Base-by-base conservation (phyloP, 2,113 vertebrate species). In the Electrona antarctica region DNA sequence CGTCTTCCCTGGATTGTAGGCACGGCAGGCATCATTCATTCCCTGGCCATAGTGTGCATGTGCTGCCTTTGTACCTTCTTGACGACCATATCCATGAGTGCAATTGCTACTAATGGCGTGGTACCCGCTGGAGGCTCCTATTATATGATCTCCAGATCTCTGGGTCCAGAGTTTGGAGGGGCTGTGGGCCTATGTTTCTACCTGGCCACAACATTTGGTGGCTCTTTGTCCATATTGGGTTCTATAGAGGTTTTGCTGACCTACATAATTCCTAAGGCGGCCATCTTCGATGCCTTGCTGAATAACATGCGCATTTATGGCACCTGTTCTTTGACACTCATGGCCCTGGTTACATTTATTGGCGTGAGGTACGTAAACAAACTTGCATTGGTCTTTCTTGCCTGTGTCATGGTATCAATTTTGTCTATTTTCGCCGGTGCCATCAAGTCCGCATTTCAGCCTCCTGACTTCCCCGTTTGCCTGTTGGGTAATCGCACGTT, bases 281-380 rank as follows among this genome's bases (percentile, higher is more conserved):
- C 96, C 88, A 92, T 98, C 88, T 95, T 98, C 82, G 77, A 75
- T 0, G 95, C 95, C 3, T 77, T 96, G 90, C 87, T 98, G 52
- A 95, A 98, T 74, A 98, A 98, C 89, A 98, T 98, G 97, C 94
- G 97, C 0, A 93, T 98, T 29, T 98, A 98, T 0, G 97, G 97
- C 58, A 96, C 96, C 0, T 95, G 95, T 69, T 95, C 95, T 2
- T 93, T 98, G 5, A 73, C 83, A 0, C 86, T 98, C 62, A 98
- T 98, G 97, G 86, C 95, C 0, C 15, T 95, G 28, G 97, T 98
- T 7, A 96, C 98, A 60, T 98, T 97, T 45, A 97, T 98, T 3
- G 97, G 97, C 0, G 97, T 98, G 47, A 98, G 97, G 81, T 98
- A 98, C 1, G 97, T 98, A 78, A 98, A 98, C 91, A 98, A 98